These are phyloP conservation scores for Apostichopus japonicus DNA, from an alignment of 35 echinoderm and acorn worm genomes.

Conservation along the genomic window DNA sequence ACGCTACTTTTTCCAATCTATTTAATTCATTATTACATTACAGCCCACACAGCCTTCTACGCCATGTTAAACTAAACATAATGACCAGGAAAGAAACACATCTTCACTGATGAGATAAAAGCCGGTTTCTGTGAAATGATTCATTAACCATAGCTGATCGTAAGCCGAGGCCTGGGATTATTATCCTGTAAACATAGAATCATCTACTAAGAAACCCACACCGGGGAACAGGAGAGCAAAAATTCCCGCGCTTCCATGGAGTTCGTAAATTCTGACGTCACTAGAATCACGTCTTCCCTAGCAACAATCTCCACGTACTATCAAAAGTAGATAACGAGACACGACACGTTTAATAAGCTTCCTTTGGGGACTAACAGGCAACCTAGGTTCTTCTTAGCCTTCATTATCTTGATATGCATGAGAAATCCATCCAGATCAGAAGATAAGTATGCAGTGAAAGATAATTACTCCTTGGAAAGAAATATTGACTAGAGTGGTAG, in stretches of 20 bases:
- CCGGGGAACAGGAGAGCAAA: not conserved
- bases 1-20: too few species aligned
- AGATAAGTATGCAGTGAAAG: not conserved
- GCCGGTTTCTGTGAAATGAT: not conserved
- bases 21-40: too few species aligned
- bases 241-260: slow-evolving; percentile 45
- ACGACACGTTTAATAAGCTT: slow-evolving; percentile 25
- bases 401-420: slow-evolving; percentile 36
- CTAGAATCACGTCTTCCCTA: slow-evolving; percentile 28
- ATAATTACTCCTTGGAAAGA: not conserved
- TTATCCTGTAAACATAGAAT: not conserved
- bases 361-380: not conserved
- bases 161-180: not conserved
- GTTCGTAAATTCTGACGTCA: slow-evolving; percentile 12
- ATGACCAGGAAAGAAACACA: not conserved
- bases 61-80: not conserved
- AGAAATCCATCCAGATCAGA: slow-evolving; percentile 12
- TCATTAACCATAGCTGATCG: not conserved
- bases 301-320: slow-evolving; percentile 27
- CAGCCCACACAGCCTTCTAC: too few species aligned
- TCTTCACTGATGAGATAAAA: not conserved
- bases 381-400: not conserved
- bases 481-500: not conserved
- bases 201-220: not conserved
- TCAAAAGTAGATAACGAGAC: slow-evolving; percentile 19